Evolutionary conservation across 1,140 invertebrate species (phyloP).

Genomic region (Atta colombica): DNA sequence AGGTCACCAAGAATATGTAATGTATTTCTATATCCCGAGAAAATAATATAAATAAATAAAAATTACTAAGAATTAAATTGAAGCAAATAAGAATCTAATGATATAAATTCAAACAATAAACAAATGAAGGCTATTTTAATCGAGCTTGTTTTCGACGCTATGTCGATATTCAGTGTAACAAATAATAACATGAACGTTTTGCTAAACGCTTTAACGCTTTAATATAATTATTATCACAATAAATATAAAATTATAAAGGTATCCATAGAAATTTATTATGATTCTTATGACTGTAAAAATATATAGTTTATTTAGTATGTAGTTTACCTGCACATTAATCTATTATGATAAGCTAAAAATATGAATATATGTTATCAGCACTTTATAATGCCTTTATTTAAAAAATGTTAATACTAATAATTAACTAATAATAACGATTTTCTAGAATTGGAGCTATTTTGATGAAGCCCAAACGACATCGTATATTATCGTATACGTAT

Average conservation of each 20-base stretch:
- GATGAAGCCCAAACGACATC: not conserved
- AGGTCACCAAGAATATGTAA: not conserved
- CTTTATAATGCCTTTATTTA: slow-evolving; percentile 18
- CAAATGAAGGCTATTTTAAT: no score
- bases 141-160: no score
- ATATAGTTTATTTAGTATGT: slow-evolving; percentile 21
- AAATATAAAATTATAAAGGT: no score
- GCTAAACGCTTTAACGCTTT: no score
- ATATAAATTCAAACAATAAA: no score
- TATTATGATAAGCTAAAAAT: slow-evolving; percentile 72
- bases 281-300: no score
- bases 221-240: no score
- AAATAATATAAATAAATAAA: not conserved
- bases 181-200: no score
- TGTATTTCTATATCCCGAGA: not conserved
- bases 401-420: slow-evolving; percentile 4
- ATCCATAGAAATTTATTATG: no score
- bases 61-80: not conserved
- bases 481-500: slow-evolving; percentile 57
- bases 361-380: slow-evolving; percentile 41
- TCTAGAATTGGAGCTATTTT: slow-evolving; percentile 71
- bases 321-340: slow-evolving; percentile 76
- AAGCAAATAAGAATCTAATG: no score
- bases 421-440: slow-evolving; percentile 4
- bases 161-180: no score